phyloP scores from a whole-genome alignment of 2,797 vertebrate genomes.

The Phyllotis vaccarum region DNA sequence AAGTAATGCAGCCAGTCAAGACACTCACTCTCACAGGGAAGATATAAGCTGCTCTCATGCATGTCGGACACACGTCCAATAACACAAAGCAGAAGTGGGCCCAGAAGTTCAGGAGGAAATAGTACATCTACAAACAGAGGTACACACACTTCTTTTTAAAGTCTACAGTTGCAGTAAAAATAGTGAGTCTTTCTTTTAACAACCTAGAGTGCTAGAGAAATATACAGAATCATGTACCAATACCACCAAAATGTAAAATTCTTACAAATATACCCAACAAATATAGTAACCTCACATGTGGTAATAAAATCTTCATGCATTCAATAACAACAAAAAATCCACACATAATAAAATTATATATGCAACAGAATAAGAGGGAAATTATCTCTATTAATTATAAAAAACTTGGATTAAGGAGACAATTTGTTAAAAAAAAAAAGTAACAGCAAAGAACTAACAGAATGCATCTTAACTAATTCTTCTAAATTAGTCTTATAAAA shows the following conservation, averaged over 20 bases:
- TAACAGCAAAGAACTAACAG: constrained; percentile 22
- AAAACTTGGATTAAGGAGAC: not conserved
- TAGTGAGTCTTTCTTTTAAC: constrained; percentile 16
- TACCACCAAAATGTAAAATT: not conserved
- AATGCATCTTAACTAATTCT: constrained; percentile 6
- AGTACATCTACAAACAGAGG: constrained; percentile 9
- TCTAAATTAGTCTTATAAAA: constrained; percentile 24
- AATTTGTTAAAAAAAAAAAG: constrained; percentile 21
- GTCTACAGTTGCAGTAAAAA: not conserved
- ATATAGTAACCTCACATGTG: not conserved
- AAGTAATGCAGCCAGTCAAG: not conserved
- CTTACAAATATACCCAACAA: constrained; percentile 52
- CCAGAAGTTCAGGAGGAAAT: constrained; percentile 20
- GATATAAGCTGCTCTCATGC: not conserved
- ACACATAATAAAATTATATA: constrained; percentile 24
- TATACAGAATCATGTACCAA: not conserved
- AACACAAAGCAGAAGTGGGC: not conserved
- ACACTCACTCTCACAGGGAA: too few species aligned
- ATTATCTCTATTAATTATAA: not conserved
- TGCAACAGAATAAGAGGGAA: constrained; percentile 8
- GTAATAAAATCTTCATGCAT: constrained; percentile 49
- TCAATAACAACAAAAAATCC: not conserved
- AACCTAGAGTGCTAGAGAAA: constrained; percentile 17
- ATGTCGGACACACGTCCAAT: constrained; percentile 11
- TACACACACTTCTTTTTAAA: constrained; percentile 10